A percentile compares a stretch with the other conserved stretches of the same genome.
Evolutionary conservation across 1,140 invertebrate genomes (phyloP).

Genomic region (Anthonomus grandis): DNA sequence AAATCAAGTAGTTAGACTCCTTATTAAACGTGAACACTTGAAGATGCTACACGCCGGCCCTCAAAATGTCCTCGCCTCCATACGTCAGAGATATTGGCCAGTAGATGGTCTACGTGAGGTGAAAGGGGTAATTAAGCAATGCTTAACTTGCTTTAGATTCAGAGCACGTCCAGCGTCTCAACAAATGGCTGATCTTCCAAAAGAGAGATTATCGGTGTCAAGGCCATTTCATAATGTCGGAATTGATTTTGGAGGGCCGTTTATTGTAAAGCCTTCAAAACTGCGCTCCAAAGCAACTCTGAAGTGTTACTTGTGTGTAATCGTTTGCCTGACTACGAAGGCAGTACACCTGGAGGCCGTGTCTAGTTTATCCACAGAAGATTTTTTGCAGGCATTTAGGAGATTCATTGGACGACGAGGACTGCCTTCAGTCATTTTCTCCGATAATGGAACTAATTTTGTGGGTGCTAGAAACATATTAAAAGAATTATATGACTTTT

Average conservation of each 20-base stretch:
- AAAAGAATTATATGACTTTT: slow-evolving; percentile 11
- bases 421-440: slow-evolving; percentile 13
- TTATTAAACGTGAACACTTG: no score
- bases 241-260: slow-evolving; percentile 42
- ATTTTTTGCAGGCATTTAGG: slow-evolving; percentile 15
- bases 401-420: slow-evolving; percentile 22
- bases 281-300: not conserved
- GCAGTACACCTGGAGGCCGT: slow-evolving; percentile 22
- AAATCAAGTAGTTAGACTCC: no score
- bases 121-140: no score
- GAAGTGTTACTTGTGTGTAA: slow-evolving; percentile 20
- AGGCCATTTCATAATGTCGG: slow-evolving; percentile 35
- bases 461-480: slow-evolving; percentile 12
- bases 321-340: slow-evolving; percentile 21
- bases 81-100: no score
- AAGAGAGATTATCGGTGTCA: slow-evolving; percentile 26
- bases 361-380: slow-evolving; percentile 8
- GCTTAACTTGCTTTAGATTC: no score
- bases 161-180: no score
- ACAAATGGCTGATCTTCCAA: slow-evolving; percentile 31
- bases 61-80: no score
- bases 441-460: slow-evolving; percentile 25
- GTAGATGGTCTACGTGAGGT: no score
- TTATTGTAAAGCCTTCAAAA: slow-evolving; percentile 23
- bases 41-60: no score